phyloP scores from a whole-genome alignment of 2,113 vertebrate species.

The Oostethus manadensis region DNA sequence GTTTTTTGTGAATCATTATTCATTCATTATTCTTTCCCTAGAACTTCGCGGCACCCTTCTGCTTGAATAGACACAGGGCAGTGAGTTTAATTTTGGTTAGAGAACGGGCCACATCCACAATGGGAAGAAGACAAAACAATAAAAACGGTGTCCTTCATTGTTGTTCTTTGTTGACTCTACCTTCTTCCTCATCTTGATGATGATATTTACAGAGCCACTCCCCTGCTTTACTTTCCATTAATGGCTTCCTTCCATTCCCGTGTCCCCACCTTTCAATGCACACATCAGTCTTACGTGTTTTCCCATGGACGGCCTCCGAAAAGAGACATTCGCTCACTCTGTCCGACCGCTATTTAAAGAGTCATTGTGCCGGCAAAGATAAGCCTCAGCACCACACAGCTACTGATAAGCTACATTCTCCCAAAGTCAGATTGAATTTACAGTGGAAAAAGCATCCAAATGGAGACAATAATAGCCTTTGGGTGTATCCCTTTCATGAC shows the following conservation, averaged over 20 bases:
- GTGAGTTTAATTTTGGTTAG: background rate
- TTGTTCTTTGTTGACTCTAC: too few relatives aligned
- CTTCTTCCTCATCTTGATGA: background rate
- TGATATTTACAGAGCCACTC: background rate
- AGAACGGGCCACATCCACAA: background rate
- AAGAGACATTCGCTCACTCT: slow-evolving; percentile 13
- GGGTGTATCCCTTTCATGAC: slow-evolving; percentile 3
- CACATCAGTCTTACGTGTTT: slow-evolving; percentile 19
- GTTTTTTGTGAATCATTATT: too few relatives aligned
- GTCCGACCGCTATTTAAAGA: slow-evolving; percentile 53
- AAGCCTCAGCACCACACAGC: slow-evolving; percentile 37
- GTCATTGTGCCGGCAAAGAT: slow-evolving; percentile 51
- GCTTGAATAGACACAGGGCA: background rate
- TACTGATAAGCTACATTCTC: slow-evolving; percentile 40
- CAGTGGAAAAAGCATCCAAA: slow-evolving; percentile 10
- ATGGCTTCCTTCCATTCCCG: slow-evolving; percentile 1
- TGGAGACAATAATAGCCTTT: background rate
- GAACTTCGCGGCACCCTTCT: background rate
- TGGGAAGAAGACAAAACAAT: background rate
- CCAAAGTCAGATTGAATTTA: slow-evolving; percentile 23
- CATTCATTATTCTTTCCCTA: too few relatives aligned
- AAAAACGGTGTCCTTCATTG: background rate
- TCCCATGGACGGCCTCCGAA: background rate
- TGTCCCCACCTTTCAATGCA: slow-evolving; percentile 10
- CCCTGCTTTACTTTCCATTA: slow-evolving; percentile 13